A percentile compares a stretch with the other conserved stretches of the same genome.
Conservation (phyloP, 2,888 invertebrate species). For the Electrophaes corylata region DNA sequence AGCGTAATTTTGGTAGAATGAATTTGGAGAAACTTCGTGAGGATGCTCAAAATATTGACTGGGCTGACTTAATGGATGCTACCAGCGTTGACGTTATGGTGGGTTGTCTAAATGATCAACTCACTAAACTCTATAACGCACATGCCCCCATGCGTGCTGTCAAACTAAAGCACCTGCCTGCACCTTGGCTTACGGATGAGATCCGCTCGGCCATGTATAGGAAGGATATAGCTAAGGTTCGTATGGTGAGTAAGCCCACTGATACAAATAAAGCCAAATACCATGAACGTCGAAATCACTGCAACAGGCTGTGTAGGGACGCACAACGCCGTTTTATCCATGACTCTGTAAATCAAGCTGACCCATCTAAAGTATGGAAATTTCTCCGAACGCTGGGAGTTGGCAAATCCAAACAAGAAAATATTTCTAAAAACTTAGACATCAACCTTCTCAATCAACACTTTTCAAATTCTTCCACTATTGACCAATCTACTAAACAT, state of each 20-base stretch:
- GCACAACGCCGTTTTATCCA: no score
- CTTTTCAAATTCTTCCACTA: no score
- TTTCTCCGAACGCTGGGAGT: no score
- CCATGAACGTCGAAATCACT: not conserved
- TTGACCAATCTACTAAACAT: no score
- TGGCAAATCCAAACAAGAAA: no score
- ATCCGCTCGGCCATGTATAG: not conserved
- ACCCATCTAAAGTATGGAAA: not conserved
- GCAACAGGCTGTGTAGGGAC: no score
- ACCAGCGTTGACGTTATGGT: not conserved
- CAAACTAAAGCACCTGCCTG: not conserved
- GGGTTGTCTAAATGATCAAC: not conserved
- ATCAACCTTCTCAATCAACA: no score
- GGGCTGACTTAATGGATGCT: not conserved
- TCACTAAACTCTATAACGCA: slow-evolving; percentile 1
- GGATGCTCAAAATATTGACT: slow-evolving; percentile 4
- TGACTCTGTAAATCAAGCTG: not conserved
- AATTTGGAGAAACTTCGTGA: not conserved
- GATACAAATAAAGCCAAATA: not conserved
- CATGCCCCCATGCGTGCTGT: slow-evolving; percentile 3
- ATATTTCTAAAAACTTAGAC: no score
- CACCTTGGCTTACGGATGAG: not conserved
- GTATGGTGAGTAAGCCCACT: not conserved
- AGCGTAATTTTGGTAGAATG: slow-evolving; percentile 3
- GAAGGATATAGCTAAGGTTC: not conserved